phyloP scores from a whole-genome alignment of 2,888 invertebrate species.

The Anoplius nigerrimus region DNA sequence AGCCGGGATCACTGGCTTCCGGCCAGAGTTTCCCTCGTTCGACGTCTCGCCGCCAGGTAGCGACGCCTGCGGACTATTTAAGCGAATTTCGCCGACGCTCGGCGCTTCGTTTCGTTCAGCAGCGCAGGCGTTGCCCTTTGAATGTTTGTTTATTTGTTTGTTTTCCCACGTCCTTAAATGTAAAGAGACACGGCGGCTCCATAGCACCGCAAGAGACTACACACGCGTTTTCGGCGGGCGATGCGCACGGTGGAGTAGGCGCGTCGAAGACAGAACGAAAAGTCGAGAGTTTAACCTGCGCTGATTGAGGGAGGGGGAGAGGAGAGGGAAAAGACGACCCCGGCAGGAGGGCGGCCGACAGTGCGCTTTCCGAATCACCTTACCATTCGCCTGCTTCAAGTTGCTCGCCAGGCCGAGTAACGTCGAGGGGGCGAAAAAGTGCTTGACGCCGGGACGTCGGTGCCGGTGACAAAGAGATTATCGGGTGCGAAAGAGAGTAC shows the following conservation, averaged over 20 bases:
- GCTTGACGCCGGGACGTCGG: conserved; percentile 11
- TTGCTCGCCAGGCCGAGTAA: too few relatives aligned
- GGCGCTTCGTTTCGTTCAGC: conserved; percentile 79
- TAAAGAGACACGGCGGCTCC: conserved; percentile 26
- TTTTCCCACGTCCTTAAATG: conserved; percentile 42
- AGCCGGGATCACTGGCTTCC: conserved; percentile 63
- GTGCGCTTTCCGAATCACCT: not conserved
- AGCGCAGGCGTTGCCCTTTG: conserved; percentile 75
- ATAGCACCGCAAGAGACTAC: conserved; percentile 13
- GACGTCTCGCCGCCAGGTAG: conserved; percentile 76
- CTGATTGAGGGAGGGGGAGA: conserved; percentile 26
- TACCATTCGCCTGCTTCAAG: not conserved
- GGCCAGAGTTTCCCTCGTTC: conserved; percentile 67
- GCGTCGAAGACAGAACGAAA: conserved; percentile 9
- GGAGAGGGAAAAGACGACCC: too few relatives aligned
- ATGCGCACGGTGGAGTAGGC: conserved; percentile 64
- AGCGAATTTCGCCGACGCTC: conserved; percentile 76
- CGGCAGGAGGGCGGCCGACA: not conserved
- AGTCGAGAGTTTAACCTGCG: not conserved
- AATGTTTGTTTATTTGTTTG: conserved; percentile 61
- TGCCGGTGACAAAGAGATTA: conserved; percentile 26
- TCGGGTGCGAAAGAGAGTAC: conserved; percentile 19
- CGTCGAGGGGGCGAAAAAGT: too few relatives aligned
- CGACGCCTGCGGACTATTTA: conserved; percentile 78
- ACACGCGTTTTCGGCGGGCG: conserved; percentile 46